Conservation (phyloP, 2,113 vertebrate genomes). For the Seriola dumerili region DNA sequence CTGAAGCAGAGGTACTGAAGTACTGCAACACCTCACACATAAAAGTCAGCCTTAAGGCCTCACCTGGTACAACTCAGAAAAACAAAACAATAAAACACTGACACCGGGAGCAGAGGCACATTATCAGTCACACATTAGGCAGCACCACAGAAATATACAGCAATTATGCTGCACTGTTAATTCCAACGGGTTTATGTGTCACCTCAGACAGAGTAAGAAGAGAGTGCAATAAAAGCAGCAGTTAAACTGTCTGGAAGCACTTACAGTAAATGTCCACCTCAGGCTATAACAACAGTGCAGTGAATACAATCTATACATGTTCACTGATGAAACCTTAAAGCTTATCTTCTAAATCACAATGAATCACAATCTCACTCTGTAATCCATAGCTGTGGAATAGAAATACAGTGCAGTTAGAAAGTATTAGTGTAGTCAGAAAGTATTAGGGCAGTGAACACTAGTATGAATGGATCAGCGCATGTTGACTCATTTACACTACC, state of each 20-base stretch:
- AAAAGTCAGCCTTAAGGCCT: neutral
- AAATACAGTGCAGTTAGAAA: neutral
- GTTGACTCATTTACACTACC: slow-evolving; percentile 4
- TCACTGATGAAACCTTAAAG: slow-evolving; percentile 15
- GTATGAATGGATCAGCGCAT: neutral
- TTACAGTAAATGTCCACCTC: slow-evolving; percentile 36
- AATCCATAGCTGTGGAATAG: slow-evolving; percentile 24
- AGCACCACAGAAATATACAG: slow-evolving; percentile 12
- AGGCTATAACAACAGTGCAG: slow-evolving; percentile 36
- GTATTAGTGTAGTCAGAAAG: neutral
- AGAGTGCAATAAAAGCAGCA: slow-evolving; percentile 53
- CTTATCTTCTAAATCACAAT: slow-evolving; percentile 30
- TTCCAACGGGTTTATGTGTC: slow-evolving; percentile 25
- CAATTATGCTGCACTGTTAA: slow-evolving; percentile 15
- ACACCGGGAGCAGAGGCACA: neutral
- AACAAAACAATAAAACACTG: slow-evolving; percentile 7
- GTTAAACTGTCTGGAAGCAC: slow-evolving; percentile 48
- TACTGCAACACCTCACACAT: neutral
- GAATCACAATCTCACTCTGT: slow-evolving; percentile 16
- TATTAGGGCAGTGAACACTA: neutral
- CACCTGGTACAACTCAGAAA: neutral
- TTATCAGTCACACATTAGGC: slow-evolving; percentile 16
- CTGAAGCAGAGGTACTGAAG: neutral
- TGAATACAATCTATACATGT: slow-evolving; percentile 19
- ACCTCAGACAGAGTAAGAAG: slow-evolving; percentile 25